Base-by-base conservation (phyloP, 2,797 vertebrate species). In the Discoglossus pictus region DNA sequence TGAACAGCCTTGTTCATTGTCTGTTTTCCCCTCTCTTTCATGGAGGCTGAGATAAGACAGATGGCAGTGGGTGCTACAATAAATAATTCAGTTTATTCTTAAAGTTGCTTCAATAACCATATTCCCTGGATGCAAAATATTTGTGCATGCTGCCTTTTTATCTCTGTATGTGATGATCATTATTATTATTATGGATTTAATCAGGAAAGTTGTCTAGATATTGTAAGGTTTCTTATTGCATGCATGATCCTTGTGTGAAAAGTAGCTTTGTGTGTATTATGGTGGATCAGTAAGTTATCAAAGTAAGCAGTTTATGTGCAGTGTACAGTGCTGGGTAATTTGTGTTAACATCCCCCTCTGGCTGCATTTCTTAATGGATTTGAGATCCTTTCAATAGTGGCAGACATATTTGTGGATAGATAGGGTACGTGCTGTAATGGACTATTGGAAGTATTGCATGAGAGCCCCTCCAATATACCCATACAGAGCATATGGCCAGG, bases 41-140 rank as follows among this genome's bases (percentile, higher is more conserved):
- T 54, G 38, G 24, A 39, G 44, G 3, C 20, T 47, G 55, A 43
- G 20, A 46, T 53, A 13, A 61, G 47, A 52, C 55, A 52, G 56
- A 69, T 70, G 68, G 68, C 67, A 62, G 48, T 20, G 62, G 25
- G 38, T 27, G 34, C 60, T 6, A 5, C 6, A 2, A 50, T 70
- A n/a, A 70, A 70, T 63, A 56, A 70, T 70, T 56, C 39, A 70
- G 42, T n/a, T 31, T 36, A 67, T 59, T 39, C 4, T 2, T 18
- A 54, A 68, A 68, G 65, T 68, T 68, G 56, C n/a, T 44, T 10
- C 3, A 44, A 18, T 44, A 24, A 27, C 52, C 44, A 13, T 42
- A 55, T 60, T 68, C 23, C 23, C 52, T 65, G n/a, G n/a, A n/a
- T n/a, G n/a, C n/a, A n/a, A n/a, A n/a, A n/a, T n/a, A n/a, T n/a